Percentiles rank a stretch among this genome's conserved stretches.
These are phyloP conservation scores for Rhinolophus ferrumequinum DNA, from an alignment of 2,113 vertebrate genomes.

Conservation along the genomic window DNA sequence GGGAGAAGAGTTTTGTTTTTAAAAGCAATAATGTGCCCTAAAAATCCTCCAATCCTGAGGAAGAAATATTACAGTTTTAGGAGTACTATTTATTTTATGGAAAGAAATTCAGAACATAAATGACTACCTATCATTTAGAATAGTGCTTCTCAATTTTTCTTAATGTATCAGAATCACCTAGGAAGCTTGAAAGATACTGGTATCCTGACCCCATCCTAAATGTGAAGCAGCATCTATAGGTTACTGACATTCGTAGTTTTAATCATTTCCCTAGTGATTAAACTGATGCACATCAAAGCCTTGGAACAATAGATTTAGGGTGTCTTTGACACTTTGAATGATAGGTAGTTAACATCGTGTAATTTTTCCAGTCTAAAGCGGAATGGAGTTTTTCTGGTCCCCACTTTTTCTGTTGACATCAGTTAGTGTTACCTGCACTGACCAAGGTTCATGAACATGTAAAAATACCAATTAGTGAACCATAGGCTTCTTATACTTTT, in stretches of 20 bases:
- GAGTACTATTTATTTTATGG: background rate
- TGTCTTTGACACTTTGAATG: background rate
- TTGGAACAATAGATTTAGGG: background rate
- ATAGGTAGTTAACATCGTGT: background rate
- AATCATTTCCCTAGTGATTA: background rate
- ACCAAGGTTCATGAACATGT: background rate
- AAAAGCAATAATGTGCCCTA: background rate
- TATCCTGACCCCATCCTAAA: background rate
- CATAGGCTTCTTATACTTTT: background rate
- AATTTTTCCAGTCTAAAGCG: background rate
- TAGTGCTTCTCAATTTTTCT: background rate
- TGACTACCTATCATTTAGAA: background rate
- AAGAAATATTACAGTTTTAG: background rate
- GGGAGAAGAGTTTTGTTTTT: background rate
- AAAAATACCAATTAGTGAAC: background rate
- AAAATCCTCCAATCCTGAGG: background rate
- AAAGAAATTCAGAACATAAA: constrained; percentile 12
- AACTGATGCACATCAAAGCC: background rate
- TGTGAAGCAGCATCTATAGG: background rate
- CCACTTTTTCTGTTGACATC: background rate
- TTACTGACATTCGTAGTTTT: background rate
- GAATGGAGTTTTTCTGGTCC: background rate
- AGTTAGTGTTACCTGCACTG: background rate
- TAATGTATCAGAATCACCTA: background rate
- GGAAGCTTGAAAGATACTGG: background rate